Evolutionary conservation across 2,888 invertebrate genomes (phyloP).

Genomic region (Tenthredo scrophulariae): DNA sequence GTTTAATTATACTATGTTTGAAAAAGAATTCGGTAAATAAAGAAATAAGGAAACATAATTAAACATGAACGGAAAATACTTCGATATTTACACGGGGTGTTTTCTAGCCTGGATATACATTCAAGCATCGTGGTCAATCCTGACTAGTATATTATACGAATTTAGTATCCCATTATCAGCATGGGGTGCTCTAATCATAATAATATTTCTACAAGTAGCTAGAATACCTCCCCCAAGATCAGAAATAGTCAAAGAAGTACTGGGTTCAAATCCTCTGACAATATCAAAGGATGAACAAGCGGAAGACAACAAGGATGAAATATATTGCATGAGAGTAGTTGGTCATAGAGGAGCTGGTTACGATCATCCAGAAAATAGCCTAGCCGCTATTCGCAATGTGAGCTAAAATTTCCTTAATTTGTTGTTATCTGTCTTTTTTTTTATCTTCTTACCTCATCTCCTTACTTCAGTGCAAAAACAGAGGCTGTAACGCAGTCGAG

Average conservation of each 20-base stretch:
- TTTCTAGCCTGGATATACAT: constrained; percentile 67
- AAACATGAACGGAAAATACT: constrained; percentile 31
- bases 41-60: not conserved
- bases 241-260: constrained; percentile 67
- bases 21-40: not conserved
- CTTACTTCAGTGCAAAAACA: constrained; percentile 83
- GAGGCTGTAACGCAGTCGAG: constrained; percentile 88
- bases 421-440: not conserved
- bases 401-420: too few species aligned
- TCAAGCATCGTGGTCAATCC: constrained; percentile 63
- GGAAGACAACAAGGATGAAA: constrained; percentile 54
- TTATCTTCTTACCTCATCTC: not conserved
- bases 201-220: constrained; percentile 64
- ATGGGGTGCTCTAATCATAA: constrained; percentile 68
- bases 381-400: constrained; percentile 85
- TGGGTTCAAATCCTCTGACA: constrained; percentile 71
- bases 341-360: constrained; percentile 88
- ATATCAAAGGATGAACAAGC: constrained; percentile 60
- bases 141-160: constrained; percentile 66
- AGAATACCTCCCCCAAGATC: constrained; percentile 69
- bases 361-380: constrained; percentile 90
- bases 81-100: constrained; percentile 36
- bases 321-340: constrained; percentile 81
- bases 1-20: not conserved
- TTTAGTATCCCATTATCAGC: constrained; percentile 71